Evolutionary conservation across 2,888 invertebrate genomes (phyloP).

Genomic region (Pheosia gnoma): DNA sequence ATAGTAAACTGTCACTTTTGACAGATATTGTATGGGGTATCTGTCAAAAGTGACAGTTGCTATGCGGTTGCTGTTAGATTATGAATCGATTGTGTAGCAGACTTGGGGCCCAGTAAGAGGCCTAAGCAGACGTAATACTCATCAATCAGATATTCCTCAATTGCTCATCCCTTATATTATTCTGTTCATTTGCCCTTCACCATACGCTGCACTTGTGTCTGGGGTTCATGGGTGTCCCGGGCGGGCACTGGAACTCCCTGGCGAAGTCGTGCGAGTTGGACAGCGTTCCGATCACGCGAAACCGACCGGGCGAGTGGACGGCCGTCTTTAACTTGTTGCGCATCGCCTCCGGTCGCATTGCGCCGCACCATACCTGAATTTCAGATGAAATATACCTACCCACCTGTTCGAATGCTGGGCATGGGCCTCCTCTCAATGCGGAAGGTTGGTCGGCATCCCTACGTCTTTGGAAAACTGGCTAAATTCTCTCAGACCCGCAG

Average conservation of each 20-base stretch:
- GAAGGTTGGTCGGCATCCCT: too few relatives aligned
- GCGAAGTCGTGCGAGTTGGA: slow-evolving; percentile 92
- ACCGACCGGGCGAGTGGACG: slow-evolving; percentile 92
- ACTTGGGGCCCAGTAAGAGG: too few relatives aligned
- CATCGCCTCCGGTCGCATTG: slow-evolving; percentile 91
- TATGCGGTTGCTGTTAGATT: too few relatives aligned
- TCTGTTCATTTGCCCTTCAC: slow-evolving; percentile 60
- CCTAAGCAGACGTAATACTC: too few relatives aligned
- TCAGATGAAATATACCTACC: neutral
- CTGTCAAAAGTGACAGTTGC: too few relatives aligned
- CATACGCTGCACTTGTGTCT: slow-evolving; percentile 90
- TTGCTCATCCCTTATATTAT: neutral
- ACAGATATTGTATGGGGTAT: too few relatives aligned
- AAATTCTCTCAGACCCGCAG: too few relatives aligned
- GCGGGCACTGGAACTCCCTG: slow-evolving; percentile 87
- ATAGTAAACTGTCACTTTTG: too few relatives aligned
- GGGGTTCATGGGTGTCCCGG: slow-evolving; percentile 92
- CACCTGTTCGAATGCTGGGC: neutral
- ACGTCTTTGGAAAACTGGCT: too few relatives aligned
- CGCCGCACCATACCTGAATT: slow-evolving; percentile 89
- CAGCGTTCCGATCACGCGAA: slow-evolving; percentile 90
- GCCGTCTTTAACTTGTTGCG: slow-evolving; percentile 92
- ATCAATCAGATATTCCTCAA: too few relatives aligned
- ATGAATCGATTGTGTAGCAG: too few relatives aligned
- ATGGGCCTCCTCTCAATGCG: neutral